A percentile compares a stretch with the other conserved stretches of the same genome.
Evolutionary conservation across 2,113 vertebrate species (phyloP).

Genomic region (Potamarius usumacintae): DNA sequence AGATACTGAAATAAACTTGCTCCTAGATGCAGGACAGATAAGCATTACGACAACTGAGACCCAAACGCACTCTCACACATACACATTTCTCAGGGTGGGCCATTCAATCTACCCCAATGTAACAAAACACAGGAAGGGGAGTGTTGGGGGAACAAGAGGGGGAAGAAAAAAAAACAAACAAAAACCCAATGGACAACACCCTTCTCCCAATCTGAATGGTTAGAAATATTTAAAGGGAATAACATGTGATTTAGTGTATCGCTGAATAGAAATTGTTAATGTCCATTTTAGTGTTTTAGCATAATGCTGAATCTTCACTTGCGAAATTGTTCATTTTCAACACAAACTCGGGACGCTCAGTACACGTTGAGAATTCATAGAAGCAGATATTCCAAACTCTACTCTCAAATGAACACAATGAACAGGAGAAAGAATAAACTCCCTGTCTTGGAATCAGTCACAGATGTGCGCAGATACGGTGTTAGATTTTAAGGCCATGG

Average conservation of each 20-base stretch:
- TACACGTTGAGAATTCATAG: neutral
- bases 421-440: neutral
- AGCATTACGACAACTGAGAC: slow-evolving; percentile 5
- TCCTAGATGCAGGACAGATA: slow-evolving; percentile 42
- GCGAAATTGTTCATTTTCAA: neutral
- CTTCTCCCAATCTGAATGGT: neutral
- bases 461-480: neutral
- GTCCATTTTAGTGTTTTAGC: slow-evolving; percentile 34
- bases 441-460: neutral
- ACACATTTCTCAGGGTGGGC: slow-evolving; percentile 3
- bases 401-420: neutral
- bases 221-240: neutral
- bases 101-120: neutral
- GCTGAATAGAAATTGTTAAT: neutral
- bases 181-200: neutral
- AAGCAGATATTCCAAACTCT: neutral
- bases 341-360: neutral
- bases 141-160: neutral
- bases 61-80: neutral
- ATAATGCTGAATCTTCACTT: neutral
- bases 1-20: slow-evolving; percentile 42
- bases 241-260: slow-evolving; percentile 33
- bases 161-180: neutral
- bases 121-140: slow-evolving; percentile 5
- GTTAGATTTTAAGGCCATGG: slow-evolving; percentile 37